These are phyloP conservation scores for Elephas maximus DNA, from an alignment of 2,113 vertebrate genomes.

Conservation along the genomic window DNA sequence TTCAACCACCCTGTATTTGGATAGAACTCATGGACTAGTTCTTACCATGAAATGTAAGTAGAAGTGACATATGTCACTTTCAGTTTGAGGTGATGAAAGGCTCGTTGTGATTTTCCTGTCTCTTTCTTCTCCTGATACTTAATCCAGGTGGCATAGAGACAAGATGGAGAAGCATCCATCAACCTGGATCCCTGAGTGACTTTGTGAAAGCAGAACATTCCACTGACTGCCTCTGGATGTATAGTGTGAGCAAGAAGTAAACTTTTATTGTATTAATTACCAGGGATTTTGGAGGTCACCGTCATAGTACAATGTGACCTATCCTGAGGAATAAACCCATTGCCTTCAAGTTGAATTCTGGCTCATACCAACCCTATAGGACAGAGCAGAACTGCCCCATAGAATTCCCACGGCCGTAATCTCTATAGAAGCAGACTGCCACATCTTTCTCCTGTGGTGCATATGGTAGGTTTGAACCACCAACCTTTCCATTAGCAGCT, in stretches of 20 bases:
- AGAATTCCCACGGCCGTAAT: not conserved
- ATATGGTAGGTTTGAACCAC: not conserved
- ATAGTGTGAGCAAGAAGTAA: not conserved
- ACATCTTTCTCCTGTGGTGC: not conserved
- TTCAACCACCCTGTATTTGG: not conserved
- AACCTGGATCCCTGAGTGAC: not conserved
- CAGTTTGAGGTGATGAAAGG: not conserved
- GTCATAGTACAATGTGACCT: not conserved
- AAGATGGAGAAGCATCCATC: not conserved
- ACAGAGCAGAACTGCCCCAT: not conserved
- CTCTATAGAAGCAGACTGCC: not conserved
- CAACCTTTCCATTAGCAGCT: not conserved
- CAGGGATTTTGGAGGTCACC: slow-evolving; percentile 2
- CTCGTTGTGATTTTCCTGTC: not conserved
- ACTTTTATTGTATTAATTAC: not conserved
- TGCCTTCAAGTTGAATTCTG: not conserved
- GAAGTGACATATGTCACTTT: not conserved
- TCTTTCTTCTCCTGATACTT: not conserved
- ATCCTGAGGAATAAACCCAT: not conserved
- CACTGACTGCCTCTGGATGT: not conserved
- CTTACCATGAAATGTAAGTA: not conserved
- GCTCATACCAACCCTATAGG: not conserved
- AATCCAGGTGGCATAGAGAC: not conserved
- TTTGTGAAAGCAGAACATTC: not conserved
- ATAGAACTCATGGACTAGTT: not conserved